phyloP scores from a whole-genome alignment of 2,888 invertebrate genomes.

The Leptopilina myrica region DNA sequence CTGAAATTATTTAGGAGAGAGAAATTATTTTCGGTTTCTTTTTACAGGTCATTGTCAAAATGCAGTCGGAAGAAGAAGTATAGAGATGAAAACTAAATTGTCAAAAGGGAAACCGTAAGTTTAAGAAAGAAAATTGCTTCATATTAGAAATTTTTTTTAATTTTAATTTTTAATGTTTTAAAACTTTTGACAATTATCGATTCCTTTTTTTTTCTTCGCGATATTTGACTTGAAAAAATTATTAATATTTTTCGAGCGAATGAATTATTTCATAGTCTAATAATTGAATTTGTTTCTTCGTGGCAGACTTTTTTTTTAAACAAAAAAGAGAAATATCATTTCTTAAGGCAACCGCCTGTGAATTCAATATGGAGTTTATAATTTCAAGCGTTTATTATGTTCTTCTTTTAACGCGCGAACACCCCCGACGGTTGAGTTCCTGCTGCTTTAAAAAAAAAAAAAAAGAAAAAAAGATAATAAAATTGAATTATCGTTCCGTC shows the following conservation, averaged over 20 bases:
- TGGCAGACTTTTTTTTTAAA: background rate
- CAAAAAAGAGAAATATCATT: background rate
- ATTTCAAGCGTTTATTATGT: background rate
- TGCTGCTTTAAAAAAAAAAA: conserved; percentile 10
- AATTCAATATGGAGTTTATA: conserved; percentile 2
- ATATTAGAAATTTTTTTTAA: no score
- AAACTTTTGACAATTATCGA: no score
- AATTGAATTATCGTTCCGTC: conserved; percentile 34
- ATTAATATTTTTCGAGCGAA: no score
- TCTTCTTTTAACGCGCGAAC: background rate
- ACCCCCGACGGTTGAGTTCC: conserved; percentile 1
- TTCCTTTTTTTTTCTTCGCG: no score
- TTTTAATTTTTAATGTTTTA: no score
- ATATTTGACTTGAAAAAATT: no score
- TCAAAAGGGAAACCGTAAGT: conserved; percentile 10
- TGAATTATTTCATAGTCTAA: background rate
- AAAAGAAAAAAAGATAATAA: background rate
- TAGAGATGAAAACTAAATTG: background rate
- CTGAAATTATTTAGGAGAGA: background rate
- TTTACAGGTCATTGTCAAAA: background rate
- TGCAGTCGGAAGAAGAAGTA: background rate
- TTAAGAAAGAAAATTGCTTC: no score
- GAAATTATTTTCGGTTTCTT: background rate
- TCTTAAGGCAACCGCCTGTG: background rate
- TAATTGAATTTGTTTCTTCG: background rate